A percentile compares a stretch with the other conserved stretches of the same genome.
Conservation (phyloP, 2,888 invertebrate genomes). For the Chrysolina oricalcia region DNA sequence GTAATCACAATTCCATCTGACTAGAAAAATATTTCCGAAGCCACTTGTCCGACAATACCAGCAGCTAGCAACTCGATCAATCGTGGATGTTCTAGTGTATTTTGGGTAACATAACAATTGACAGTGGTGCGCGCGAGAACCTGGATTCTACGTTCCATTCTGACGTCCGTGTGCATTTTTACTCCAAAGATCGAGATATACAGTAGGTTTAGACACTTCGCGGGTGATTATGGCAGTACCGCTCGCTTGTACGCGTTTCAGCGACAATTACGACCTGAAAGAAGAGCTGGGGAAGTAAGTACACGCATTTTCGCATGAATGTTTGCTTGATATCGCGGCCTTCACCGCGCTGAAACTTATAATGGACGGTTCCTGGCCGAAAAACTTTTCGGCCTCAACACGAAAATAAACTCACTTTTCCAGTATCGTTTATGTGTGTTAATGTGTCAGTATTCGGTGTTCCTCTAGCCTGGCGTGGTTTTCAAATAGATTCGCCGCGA, state of each 20-base stretch:
- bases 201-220: slow-evolving; percentile 67
- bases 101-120: slow-evolving; percentile 61
- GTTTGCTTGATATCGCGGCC: slow-evolving; percentile 44
- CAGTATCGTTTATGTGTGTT: slow-evolving; percentile 48
- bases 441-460: slow-evolving; percentile 40
- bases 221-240: slow-evolving; percentile 85
- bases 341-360: slow-evolving; percentile 25
- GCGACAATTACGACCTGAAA: slow-evolving; percentile 99
- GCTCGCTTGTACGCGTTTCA: slow-evolving; percentile 96
- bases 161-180: slow-evolving; percentile 50
- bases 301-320: slow-evolving; percentile 55
- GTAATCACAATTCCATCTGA: slow-evolving; percentile 18
- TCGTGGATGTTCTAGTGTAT: slow-evolving; percentile 56
- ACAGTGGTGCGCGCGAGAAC: slow-evolving; percentile 55
- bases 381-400: slow-evolving; percentile 61
- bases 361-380: slow-evolving; percentile 61
- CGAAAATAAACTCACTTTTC: slow-evolving; percentile 63
- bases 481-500: slow-evolving; percentile 45
- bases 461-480: slow-evolving; percentile 38
- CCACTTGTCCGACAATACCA: slow-evolving; percentile 34
- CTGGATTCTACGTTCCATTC: slow-evolving; percentile 41
- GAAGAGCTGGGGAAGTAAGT: slow-evolving; percentile 99
- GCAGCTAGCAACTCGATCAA: slow-evolving; percentile 39
- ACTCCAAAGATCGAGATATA: slow-evolving; percentile 62
- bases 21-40: slow-evolving; percentile 34